A percentile compares a stretch with the other conserved stretches of the same genome.
phyloP scores from a whole-genome alignment of 1,140 invertebrate species.

The Plutomurus gul region DNA sequence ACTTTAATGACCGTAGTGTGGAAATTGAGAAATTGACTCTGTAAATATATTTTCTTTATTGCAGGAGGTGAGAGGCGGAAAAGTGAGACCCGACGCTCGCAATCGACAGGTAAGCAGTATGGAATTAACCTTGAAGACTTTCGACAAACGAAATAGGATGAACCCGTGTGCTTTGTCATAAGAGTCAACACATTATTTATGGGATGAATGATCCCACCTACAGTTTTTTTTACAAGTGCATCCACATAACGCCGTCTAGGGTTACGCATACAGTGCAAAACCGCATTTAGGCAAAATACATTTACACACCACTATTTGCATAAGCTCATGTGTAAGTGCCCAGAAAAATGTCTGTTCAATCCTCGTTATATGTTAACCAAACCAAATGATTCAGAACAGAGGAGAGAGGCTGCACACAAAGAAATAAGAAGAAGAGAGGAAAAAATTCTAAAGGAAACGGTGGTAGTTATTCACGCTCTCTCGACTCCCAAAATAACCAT shows the following conservation, averaged over 20 bases:
- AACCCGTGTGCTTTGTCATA: background rate
- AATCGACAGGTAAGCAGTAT: conserved; percentile 23
- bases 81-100: background rate
- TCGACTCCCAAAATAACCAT: conserved; percentile 10
- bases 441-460: conserved; percentile 17
- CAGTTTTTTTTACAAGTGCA: background rate
- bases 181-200: background rate
- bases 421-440: background rate
- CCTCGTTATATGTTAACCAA: background rate
- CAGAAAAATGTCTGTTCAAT: conserved; percentile 1
- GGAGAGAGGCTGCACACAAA: background rate
- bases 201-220: conserved; percentile 18
- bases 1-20: background rate
- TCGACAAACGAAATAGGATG: too few relatives aligned
- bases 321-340: too few relatives aligned
- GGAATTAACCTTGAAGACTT: background rate
- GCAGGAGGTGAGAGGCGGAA: conserved; percentile 14
- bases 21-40: background rate
- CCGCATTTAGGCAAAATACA: too few relatives aligned
- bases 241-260: background rate
- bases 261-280: background rate
- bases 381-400: background rate
- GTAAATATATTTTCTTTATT: conserved; percentile 9
- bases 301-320: too few relatives aligned
- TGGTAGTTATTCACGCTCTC: conserved; percentile 24